These are phyloP conservation scores for Netelia melanura DNA, from an alignment of 2,888 invertebrate species.

Conservation along the genomic window DNA sequence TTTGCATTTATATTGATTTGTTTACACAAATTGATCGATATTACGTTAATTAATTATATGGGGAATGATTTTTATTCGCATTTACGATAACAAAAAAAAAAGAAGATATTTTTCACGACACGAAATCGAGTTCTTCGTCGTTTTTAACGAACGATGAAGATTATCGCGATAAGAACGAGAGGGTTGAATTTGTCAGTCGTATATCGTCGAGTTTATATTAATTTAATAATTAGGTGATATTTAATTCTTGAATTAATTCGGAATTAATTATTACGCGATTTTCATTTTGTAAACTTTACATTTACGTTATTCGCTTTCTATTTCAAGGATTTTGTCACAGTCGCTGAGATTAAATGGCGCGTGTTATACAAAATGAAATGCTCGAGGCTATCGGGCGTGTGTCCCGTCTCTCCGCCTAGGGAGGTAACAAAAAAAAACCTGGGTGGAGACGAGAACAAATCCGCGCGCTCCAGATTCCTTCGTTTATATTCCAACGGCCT, in stretches of 20 bases:
- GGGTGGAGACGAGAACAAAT: conserved; percentile 61
- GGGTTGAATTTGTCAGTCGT: too few species aligned
- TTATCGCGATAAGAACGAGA: too few species aligned
- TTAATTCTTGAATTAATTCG: neutral
- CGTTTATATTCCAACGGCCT: conserved; percentile 68
- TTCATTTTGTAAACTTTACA: neutral
- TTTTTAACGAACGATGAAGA: too few species aligned
- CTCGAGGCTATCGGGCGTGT: conserved; percentile 47
- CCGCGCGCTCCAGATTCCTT: conserved; percentile 64
- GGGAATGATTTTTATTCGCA: too few species aligned
- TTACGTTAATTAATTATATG: too few species aligned
- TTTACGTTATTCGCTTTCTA: conserved; percentile 1
- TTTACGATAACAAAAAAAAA: too few species aligned
- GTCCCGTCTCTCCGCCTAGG: conserved; percentile 25
- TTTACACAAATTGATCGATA: neutral
- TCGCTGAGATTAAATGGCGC: conserved; percentile 8
- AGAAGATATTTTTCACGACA: too few species aligned
- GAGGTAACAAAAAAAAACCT: conserved; percentile 55
- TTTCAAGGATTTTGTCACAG: conserved; percentile 12
- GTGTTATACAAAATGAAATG: conserved; percentile 40
- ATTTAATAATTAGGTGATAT: neutral
- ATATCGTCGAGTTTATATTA: too few species aligned
- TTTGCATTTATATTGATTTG: neutral
- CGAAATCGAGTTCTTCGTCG: too few species aligned
- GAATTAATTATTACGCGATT: neutral